phyloP scores from a whole-genome alignment of 2,888 invertebrate genomes.

The Watsonalla binaria region DNA sequence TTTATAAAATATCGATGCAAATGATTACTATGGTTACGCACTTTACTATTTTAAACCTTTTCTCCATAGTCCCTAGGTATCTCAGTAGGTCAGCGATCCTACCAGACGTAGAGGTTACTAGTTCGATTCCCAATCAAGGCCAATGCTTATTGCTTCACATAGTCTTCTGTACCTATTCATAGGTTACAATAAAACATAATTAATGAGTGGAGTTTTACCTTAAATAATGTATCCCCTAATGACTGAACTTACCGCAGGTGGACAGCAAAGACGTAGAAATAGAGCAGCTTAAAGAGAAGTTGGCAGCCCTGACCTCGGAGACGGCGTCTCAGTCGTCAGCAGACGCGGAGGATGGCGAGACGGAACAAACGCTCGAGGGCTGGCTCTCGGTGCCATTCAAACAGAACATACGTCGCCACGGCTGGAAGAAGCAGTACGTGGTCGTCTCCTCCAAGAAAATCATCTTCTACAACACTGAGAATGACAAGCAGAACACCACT shows the following conservation, averaged over 20 bases:
- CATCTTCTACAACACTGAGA: slow-evolving; percentile 97
- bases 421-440: slow-evolving; percentile 98
- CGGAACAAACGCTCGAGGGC: slow-evolving; percentile 92
- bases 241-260: slow-evolving; percentile 58
- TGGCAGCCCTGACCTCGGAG: slow-evolving; percentile 88
- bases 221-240: not conserved
- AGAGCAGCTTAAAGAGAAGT: slow-evolving; percentile 92
- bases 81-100: no score
- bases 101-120: no score
- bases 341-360: slow-evolving; percentile 90
- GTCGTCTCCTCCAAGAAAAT: slow-evolving; percentile 98
- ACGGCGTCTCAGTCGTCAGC: slow-evolving; percentile 95
- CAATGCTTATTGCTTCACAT: no score
- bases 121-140: no score
- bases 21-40: no score
- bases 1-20: not conserved
- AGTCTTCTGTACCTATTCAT: no score
- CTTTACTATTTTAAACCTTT: no score
- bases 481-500: slow-evolving; percentile 94
- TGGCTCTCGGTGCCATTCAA: slow-evolving; percentile 97
- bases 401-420: slow-evolving; percentile 95
- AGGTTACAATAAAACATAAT: no score
- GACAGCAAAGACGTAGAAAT: slow-evolving; percentile 98
- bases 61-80: no score
- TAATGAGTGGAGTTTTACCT: not conserved